Base-by-base conservation (phyloP, 2,113 vertebrate genomes). In the Todiramphus chloris region DNA sequence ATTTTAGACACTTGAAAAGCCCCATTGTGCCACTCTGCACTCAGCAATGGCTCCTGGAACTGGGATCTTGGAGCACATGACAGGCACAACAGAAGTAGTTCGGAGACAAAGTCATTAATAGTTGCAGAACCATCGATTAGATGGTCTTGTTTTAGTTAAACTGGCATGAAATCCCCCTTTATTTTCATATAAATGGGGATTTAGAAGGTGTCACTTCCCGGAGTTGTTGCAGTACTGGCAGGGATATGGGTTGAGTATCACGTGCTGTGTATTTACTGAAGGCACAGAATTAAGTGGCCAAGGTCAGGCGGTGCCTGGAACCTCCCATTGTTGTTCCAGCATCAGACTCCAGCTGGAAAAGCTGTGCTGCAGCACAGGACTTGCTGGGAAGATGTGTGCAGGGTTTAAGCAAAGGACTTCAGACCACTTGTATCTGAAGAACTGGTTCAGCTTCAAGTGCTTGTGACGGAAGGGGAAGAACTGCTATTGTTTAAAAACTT, bases 21-120 rank as follows among this genome's bases (percentile, higher is more conserved):
- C 56, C 72, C 16, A 59, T 80, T 83, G 59, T 58, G 37, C 56
- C 46, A 24, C 37, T 73, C 59, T 23, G 37, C 46, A 41, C 24
- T 58, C 62, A 28, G 75, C 43, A n/a, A 5, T 4, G 3, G 58
- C 63, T 79, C 67, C 6, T 1, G 6, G 41, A 21, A n/a, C 63
- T 27, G 10, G 10, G 6, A 31, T 37, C 55, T 31, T 3, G 1
- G 44, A 50, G n/a, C 62, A 76, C 2, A 0, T 12, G 33, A 41
- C 37, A 18, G 33, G 51, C 59, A 28, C 31, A 50, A 20, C 18
- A 50, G 43, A 23, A 76, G 16, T 28, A 44, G 19, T 64, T 88
- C 39, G 76, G 80, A 86, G 55, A 53, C 3, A 8, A 41, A 17
- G 21, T 86, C 86, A 86, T 66, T 48, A 85, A 23, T 4, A 58